These are phyloP conservation scores for Drosophila silvestris DNA, from an alignment of 2,888 invertebrate genomes.

Conservation along the genomic window DNA sequence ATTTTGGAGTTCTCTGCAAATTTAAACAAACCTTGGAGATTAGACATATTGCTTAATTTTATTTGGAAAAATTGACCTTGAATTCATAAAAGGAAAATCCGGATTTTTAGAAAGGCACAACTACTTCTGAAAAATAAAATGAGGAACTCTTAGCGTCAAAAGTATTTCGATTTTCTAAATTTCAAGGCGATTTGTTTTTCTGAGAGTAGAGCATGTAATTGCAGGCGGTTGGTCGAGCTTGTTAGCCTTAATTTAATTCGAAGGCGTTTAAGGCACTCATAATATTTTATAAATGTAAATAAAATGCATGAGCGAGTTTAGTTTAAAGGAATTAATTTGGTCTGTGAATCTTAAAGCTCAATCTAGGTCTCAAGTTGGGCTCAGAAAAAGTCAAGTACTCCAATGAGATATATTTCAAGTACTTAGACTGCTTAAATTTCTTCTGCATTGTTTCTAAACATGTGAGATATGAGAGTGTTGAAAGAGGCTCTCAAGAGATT, in stretches of 20 bases:
- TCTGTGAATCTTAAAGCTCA: not conserved
- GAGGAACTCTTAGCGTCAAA: not conserved
- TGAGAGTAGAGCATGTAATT: too few relatives aligned
- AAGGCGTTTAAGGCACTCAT: not conserved
- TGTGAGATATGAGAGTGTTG: not conserved
- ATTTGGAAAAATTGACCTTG: not conserved
- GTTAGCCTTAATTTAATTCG: not conserved
- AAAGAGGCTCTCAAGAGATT: not conserved
- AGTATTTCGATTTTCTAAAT: not conserved
- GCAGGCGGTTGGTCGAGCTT: not conserved
- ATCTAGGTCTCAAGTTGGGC: not conserved
- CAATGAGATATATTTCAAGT: not conserved
- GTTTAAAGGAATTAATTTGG: not conserved
- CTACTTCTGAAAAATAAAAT: not conserved
- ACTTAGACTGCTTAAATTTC: not conserved
- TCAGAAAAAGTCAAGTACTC: not conserved
- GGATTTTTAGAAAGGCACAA: not conserved
- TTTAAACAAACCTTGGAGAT: too few relatives aligned
- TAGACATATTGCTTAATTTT: not conserved
- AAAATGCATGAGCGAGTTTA: not conserved
- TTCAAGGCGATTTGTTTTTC: too few relatives aligned
- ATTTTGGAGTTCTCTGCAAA: not conserved
- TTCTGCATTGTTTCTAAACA: not conserved
- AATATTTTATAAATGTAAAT: not conserved
- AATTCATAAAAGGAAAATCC: not conserved